Evolutionary conservation across 2,888 invertebrate genomes (phyloP).

Genomic region (Xylota sylvarum): DNA sequence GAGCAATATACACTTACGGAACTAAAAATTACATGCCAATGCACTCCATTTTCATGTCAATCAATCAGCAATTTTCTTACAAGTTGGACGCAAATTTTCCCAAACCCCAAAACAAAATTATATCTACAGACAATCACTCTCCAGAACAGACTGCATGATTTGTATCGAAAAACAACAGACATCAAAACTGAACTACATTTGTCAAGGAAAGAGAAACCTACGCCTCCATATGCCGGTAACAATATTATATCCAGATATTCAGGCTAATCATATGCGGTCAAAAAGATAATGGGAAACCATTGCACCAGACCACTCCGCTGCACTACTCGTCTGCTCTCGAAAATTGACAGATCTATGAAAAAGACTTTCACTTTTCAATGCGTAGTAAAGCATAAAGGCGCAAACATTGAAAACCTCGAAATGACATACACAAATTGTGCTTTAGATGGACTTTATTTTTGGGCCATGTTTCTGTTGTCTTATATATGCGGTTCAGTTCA

Average conservation of each 20-base stretch:
- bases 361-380: constrained; percentile 73
- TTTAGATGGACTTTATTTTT: constrained; percentile 28
- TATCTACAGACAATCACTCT: constrained; percentile 29
- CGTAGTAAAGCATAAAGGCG: constrained; percentile 30
- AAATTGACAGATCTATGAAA: constrained; percentile 72
- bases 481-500: constrained; percentile 42
- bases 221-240: constrained; percentile 47
- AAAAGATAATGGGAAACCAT: constrained; percentile 68
- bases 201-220: constrained; percentile 35
- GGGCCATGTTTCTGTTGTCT: constrained; percentile 60
- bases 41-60: too few species aligned
- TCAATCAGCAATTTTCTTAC: constrained; percentile 59
- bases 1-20: too few species aligned
- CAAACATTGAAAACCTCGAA: constrained; percentile 17
- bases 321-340: constrained; percentile 54
- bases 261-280: constrained; percentile 73
- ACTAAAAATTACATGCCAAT: too few species aligned
- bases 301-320: constrained; percentile 36
- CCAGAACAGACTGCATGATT: constrained; percentile 35
- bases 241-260: constrained; percentile 42
- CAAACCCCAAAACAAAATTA: constrained; percentile 18
- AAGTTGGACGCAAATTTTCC: constrained; percentile 53
- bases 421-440: constrained; percentile 59
- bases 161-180: constrained; percentile 22
- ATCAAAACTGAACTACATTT: constrained; percentile 55